Base-by-base conservation (phyloP, 2,113 vertebrate species). In the Chamaetylas fuelleborni region DNA sequence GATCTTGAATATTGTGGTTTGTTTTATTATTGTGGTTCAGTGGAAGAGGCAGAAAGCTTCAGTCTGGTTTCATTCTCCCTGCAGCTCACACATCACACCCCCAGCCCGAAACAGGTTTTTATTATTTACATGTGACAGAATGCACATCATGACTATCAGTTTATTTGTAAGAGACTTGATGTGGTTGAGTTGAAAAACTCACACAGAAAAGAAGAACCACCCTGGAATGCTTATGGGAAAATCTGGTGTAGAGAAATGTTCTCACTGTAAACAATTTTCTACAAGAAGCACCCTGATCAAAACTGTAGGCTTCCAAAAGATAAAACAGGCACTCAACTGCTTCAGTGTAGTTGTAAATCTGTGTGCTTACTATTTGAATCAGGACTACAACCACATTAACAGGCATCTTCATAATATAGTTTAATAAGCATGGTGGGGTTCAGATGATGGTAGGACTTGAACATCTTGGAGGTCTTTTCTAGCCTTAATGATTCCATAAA, bases 71-170 rank as follows among this genome's bases (percentile, higher is more conserved):
- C n/a, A n/a, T 31, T 33, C 7, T 64, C 34, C 19, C 28, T 61
- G 17, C 50, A 57, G 23, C 0, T 4, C 5, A 15, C 47, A 16
- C 22, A 25, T 13, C 8, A 0, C 31, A 29, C 11, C 38, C 9
- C 12, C 25, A 53, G 29, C 5, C 24, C 25, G 50, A 47, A 66
- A 8, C n/a, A 8, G 34, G 26, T 54, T 56, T 72, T 65, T 38
- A 25, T 81, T 92, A 42, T 81, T 86, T 74, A 5, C 8, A 25
- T 42, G 23, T 47, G 81, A 24, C 1, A 2, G 50, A 73, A 81
- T 18, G 43, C 9, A 38, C 12, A 8, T 58, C 22, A 31, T 36
- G 54, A 48, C 70, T 66, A 61, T 17, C 25, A 36, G 10, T 77
- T 31, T 67, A 19, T 53, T 77, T 70, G 20, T 31, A 67, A 51